Evolutionary conservation across 1,140 invertebrate species (phyloP), one percentile per base, ranked within the genome.

Genomic region (Pseudachorutes palmiensis): DNA sequence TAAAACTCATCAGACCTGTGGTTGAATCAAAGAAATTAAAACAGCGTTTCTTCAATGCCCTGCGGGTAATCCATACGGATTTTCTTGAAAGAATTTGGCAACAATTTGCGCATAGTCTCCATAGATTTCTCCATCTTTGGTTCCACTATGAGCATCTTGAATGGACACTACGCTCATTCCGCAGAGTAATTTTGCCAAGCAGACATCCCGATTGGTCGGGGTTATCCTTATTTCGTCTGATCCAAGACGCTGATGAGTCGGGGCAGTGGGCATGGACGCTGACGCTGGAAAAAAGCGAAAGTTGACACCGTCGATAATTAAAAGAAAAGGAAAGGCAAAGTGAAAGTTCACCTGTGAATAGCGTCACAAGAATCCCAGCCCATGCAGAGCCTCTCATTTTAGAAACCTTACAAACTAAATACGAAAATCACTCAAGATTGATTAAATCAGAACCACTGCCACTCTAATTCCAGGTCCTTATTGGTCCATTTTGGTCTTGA

Each of bases 71-170:
- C 36, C 36, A 45, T 45, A 55, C 51, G 51, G 51, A 55, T 55
- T 55, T 26, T 55, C 51, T 22, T 55, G 51, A 55, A 55, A 55
- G 24, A 55, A 55, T 22, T 55, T 55, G 3, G 12, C 51, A 14
- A 55, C 51, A 24, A 55, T 55, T 12, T 12, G 12, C 3, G 51
- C 51, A 55, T 55, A 55, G 51, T 55, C 51, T 26, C 51, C 51
- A 22, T 55, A 55, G 24, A 55, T 55, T 26, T 55, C 51, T 55
- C 51, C 51, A 55, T 55, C 51, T 55, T 55, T 55, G 12, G 12
- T 55, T 12, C 51, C 51, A 24, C 51, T 55, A 5, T 55, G 24
- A 5, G 51, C 51, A 24, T 55, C 51, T 22, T 55, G 51, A 5
- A 55, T 14, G 14, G 51, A 19, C 12, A 55, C 51, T 9, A 55